These are phyloP conservation scores for Opisthograptis luteolata DNA, from an alignment of 2,888 invertebrate species.

Conservation along the genomic window DNA sequence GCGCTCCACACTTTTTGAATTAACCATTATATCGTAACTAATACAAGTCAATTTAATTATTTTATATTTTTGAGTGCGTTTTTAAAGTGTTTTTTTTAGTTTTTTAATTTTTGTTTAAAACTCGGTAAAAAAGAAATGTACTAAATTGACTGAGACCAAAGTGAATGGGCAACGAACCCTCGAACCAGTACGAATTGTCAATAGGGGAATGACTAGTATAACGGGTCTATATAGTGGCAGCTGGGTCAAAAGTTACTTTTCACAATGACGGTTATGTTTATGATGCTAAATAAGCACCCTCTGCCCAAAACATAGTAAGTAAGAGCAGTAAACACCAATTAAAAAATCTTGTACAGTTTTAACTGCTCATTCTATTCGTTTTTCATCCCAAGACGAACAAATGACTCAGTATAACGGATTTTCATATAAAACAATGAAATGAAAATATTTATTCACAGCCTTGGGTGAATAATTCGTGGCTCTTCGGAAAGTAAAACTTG, in stretches of 20 bases:
- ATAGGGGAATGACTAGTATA: background rate
- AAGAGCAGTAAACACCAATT: constrained; percentile 9
- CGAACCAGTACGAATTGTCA: background rate
- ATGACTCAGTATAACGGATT: constrained; percentile 22
- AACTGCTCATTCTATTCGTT: constrained; percentile 15
- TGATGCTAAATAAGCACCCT: constrained; percentile 9
- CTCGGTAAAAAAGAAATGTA: no score
- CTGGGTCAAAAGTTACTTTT: constrained; percentile 1
- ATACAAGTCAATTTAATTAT: no score
- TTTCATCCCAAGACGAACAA: constrained; percentile 17
- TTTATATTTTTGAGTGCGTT: no score
- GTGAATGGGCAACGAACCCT: background rate
- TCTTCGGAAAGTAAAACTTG: constrained; percentile 45
- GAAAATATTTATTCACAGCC: constrained; percentile 24
- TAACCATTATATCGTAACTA: no score
- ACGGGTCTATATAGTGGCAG: background rate
- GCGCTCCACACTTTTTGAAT: no score
- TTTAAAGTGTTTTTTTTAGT: no score
- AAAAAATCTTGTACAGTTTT: constrained; percentile 17
- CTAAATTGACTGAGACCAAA: no score
- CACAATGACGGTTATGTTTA: constrained; percentile 17
- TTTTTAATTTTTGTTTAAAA: no score
- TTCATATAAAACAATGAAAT: constrained; percentile 20
- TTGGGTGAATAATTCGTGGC: constrained; percentile 15
- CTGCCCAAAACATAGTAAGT: constrained; percentile 5